phyloP scores from a whole-genome alignment of 2,797 vertebrate genomes.

The Odontamblyopus lacepedii region DNA sequence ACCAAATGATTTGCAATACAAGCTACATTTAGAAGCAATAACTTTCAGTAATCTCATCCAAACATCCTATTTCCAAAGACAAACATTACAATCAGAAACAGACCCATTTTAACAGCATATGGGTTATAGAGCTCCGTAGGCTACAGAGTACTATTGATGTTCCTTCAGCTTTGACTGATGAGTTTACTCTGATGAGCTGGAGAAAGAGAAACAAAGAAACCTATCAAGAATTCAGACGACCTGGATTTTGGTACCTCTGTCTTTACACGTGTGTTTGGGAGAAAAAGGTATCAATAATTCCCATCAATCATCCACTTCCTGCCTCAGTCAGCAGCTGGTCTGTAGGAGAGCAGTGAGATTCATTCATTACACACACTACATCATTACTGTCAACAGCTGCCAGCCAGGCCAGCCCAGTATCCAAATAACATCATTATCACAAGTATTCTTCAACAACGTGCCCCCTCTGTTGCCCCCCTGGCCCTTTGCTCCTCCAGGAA shows the following conservation, averaged over 20 bases:
- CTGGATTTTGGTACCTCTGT: conserved; percentile 26
- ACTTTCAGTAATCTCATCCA: neutral
- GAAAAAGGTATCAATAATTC: conserved; percentile 71
- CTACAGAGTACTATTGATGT: conserved; percentile 63
- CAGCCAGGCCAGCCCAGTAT: conserved; percentile 61
- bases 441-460: conserved; percentile 72
- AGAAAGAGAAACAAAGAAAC: conserved; percentile 57
- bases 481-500: conserved; percentile 55
- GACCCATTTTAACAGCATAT: conserved; percentile 41
- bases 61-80: neutral
- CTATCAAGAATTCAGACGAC: conserved; percentile 53
- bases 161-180: conserved; percentile 70
- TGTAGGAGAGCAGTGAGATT: conserved; percentile 68
- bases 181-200: conserved; percentile 59
- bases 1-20: neutral
- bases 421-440: conserved; percentile 77
- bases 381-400: conserved; percentile 77
- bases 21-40: neutral
- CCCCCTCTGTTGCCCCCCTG: conserved; percentile 58
- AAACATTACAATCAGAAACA: conserved; percentile 1
- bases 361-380: conserved; percentile 72
- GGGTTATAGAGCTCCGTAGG: conserved; percentile 53
- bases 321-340: conserved; percentile 76
- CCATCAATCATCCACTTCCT: conserved; percentile 75
- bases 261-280: conserved; percentile 49